A percentile compares a stretch with the other conserved stretches of the same genome.
These are phyloP conservation scores for Caranx ignobilis DNA, from an alignment of 2,113 vertebrate species.

Conservation along the genomic window DNA sequence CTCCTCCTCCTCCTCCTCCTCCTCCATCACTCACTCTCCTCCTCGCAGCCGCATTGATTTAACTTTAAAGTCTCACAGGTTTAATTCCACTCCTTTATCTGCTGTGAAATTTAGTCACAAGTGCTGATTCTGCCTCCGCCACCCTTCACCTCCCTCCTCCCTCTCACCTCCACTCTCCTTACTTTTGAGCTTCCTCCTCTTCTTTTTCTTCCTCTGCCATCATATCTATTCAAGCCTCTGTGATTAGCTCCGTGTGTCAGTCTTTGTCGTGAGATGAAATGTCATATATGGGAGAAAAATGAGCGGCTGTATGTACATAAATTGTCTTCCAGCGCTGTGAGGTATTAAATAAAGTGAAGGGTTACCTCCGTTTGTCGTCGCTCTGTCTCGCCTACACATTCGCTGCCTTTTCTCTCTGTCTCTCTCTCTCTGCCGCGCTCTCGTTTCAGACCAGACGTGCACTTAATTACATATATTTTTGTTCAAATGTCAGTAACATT, in stretches of 20 bases:
- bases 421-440: background rate
- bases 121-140: slow-evolving; percentile 15
- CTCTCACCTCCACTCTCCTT: background rate
- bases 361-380: slow-evolving; percentile 14
- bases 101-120: slow-evolving; percentile 61
- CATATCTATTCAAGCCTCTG: background rate
- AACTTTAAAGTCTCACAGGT: slow-evolving; percentile 59
- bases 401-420: background rate
- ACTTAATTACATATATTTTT: slow-evolving; percentile 43
- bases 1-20: slow-evolving; percentile 6
- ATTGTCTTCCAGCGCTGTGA: slow-evolving; percentile 13
- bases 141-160: background rate
- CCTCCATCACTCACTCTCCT: slow-evolving; percentile 37
- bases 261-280: slow-evolving; percentile 8
- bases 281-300: background rate
- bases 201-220: background rate
- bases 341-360: slow-evolving; percentile 13
- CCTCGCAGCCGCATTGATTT: slow-evolving; percentile 52
- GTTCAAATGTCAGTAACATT: slow-evolving; percentile 54
- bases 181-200: background rate
- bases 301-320: slow-evolving; percentile 18
- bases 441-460: slow-evolving; percentile 15
- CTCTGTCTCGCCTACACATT: slow-evolving; percentile 10
- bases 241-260: background rate
- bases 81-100: slow-evolving; percentile 65